phyloP scores from a whole-genome alignment of 2,797 vertebrate species.

The Paratrypauchen microcephalus region DNA sequence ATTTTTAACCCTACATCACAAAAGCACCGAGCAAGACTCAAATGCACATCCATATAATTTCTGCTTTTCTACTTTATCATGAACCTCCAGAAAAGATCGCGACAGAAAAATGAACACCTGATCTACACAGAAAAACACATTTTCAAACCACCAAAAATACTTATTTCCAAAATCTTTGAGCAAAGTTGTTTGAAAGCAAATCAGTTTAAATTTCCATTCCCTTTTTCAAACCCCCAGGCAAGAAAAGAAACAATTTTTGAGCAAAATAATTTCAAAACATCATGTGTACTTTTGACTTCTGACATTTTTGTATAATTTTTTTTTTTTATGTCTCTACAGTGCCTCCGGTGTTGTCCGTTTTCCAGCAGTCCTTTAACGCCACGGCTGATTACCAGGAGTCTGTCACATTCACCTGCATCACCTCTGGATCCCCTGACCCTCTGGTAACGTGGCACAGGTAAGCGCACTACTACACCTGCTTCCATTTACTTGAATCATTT shows the following conservation, averaged over 20 bases:
- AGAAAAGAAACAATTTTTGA: background rate
- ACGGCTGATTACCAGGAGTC: slow-evolving; percentile 94
- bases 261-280: background rate
- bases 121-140: background rate
- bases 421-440: slow-evolving; percentile 90
- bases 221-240: background rate
- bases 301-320: slow-evolving; percentile 10
- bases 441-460: slow-evolving; percentile 94
- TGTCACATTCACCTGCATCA: slow-evolving; percentile 88
- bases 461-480: background rate
- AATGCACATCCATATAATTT: background rate
- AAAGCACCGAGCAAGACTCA: no score
- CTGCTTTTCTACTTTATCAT: background rate
- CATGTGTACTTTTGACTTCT: background rate
- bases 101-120: background rate
- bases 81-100: background rate
- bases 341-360: slow-evolving; percentile 85
- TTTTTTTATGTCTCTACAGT: slow-evolving; percentile 72
- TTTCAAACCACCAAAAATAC: background rate
- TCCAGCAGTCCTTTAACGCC: slow-evolving; percentile 93
- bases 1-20: no score
- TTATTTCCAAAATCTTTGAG: background rate
- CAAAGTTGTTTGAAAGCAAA: background rate
- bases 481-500: background rate
- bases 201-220: background rate